A percentile compares a stretch with the other conserved stretches of the same genome.
Evolutionary conservation across 1,140 invertebrate species (phyloP).

Genomic region (Copidosoma floridanum): DNA sequence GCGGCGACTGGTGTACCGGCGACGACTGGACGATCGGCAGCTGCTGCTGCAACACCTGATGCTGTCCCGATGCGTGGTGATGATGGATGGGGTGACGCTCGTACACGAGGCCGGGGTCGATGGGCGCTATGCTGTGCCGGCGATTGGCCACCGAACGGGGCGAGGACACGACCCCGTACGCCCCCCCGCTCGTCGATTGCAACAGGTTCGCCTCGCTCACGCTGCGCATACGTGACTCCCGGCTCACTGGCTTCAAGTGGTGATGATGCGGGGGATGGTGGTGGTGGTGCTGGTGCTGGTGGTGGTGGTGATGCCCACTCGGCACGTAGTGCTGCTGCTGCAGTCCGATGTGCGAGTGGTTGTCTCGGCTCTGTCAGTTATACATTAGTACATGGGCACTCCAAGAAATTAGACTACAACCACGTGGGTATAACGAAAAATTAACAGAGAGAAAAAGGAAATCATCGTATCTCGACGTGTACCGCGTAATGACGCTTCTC

Average conservation of each 20-base stretch:
- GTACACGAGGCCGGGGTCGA: slow-evolving; percentile 59
- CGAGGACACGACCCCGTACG: not conserved
- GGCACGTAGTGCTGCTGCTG: not conserved
- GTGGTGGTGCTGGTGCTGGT: slow-evolving; percentile 1
- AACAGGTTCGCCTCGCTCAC: slow-evolving; percentile 77
- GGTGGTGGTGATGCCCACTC: slow-evolving; percentile 10
- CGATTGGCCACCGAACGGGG: slow-evolving; percentile 52
- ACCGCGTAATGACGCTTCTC: too few species aligned
- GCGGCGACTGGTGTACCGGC: slow-evolving; percentile 46
- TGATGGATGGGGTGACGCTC: slow-evolving; percentile 31
- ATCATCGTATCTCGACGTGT: too few species aligned
- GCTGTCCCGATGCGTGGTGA: slow-evolving; percentile 41
- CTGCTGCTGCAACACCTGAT: slow-evolving; percentile 67
- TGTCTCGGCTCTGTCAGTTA: slow-evolving; percentile 10
- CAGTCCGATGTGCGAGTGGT: not conserved
- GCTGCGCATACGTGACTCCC: slow-evolving; percentile 55
- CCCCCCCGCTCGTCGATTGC: slow-evolving; percentile 36
- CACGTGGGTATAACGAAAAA: too few species aligned
- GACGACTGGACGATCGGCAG: slow-evolving; percentile 18
- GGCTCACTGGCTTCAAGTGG: slow-evolving; percentile 7
- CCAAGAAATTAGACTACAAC: too few species aligned
- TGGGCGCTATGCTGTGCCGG: slow-evolving; percentile 63
- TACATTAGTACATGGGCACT: too few species aligned
- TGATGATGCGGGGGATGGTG: slow-evolving; percentile 1
- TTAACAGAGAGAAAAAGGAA: too few species aligned